phyloP scores from a whole-genome alignment of 1,140 invertebrate species.

The Trachymyrmex cornetzi region DNA sequence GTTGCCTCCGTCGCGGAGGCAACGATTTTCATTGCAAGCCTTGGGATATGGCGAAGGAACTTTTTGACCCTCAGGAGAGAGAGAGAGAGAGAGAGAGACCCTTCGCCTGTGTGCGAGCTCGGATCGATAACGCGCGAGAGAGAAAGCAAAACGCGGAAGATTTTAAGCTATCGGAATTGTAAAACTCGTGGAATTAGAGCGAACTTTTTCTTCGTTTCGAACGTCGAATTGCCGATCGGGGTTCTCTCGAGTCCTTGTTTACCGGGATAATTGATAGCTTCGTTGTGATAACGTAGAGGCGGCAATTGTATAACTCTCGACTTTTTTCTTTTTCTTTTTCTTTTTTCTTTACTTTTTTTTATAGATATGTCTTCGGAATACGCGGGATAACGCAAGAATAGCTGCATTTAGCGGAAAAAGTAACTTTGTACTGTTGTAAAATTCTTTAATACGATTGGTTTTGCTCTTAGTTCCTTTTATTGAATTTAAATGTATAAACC shows the following conservation, averaged over 20 bases:
- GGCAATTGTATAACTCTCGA: not conserved
- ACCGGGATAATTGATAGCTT: not conserved
- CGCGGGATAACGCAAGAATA: not conserved
- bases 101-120: conserved; percentile 6
- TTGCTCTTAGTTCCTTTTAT: too few relatives aligned
- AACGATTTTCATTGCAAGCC: conserved; percentile 40
- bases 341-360: not conserved
- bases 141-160: conserved; percentile 1
- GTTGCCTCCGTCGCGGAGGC: conserved; percentile 19
- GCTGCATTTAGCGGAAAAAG: too few relatives aligned
- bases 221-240: conserved; percentile 17
- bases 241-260: not conserved
- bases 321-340: not conserved
- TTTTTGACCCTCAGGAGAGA: conserved; percentile 40
- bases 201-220: conserved; percentile 3
- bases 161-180: conserved; percentile 5
- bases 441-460: too few relatives aligned
- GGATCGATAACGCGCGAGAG: conserved; percentile 46
- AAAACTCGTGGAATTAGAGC: conserved; percentile 34
- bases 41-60: conserved; percentile 50
- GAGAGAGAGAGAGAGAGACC: not conserved
- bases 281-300: not conserved
- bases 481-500: too few relatives aligned
- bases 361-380: not conserved
- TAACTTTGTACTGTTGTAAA: too few relatives aligned